Base-by-base conservation (phyloP, 1,140 invertebrate genomes). In the Dryas iulia region DNA sequence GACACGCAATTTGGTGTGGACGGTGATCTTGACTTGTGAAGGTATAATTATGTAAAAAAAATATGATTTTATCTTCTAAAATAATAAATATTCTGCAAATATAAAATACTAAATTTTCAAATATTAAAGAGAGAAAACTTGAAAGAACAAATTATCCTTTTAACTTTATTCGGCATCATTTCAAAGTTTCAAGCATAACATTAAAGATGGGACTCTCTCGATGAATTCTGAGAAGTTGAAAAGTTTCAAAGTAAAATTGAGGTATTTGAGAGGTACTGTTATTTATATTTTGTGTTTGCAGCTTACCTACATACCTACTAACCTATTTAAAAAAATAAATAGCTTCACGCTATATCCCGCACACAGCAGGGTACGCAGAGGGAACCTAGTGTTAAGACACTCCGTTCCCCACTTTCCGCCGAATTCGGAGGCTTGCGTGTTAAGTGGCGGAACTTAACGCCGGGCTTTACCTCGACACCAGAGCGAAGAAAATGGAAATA, bases 161-260 rank as follows among this genome's bases (percentile, higher is more conserved):
- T 52, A 62, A 62, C 23, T 26, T 28, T 30, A n/a, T 11, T 53
- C 52, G 39, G 59, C 59, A 7, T 25, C 7, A 14, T 28, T 53
- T 47, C 25, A 10, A 53, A 52, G 59, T 30, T 62, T 52, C 28
- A 11, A 62, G 14, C 35, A 26, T 28, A 28, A 62, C 26, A 52
- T 52, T 11, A 21, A 39, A 47, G 21, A 26, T 25, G 26, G 23
- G 14, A 47, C 35, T 39, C 35, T 47, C 14, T 21, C 21, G 39
- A 47, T 47, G 39, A 47, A 21, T 47, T 18, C 39, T 47, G 39
- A 21, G 39, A 47, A 47, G 39, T 10, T 47, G 39, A 18, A 47
- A 18, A 47, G 39, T 47, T 47, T 47, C 18, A 47, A 47, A 47
- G 14, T 21, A 21, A 47, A 47, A 21, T 47, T 47, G 39, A 47